These are phyloP conservation scores for Agrochola litura DNA, from an alignment of 2,888 invertebrate genomes.

Conservation along the genomic window DNA sequence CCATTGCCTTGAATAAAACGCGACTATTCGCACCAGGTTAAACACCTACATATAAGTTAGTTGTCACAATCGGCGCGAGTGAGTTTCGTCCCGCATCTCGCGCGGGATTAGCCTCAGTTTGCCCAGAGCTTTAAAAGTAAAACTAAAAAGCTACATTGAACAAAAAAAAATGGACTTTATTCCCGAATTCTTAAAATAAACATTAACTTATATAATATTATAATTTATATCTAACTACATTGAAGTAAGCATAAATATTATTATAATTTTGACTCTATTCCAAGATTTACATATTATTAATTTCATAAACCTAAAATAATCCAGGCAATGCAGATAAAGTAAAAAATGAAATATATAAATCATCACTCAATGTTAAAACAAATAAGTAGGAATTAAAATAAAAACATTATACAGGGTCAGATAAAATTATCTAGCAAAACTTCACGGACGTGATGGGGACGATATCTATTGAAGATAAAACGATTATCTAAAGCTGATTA, in stretches of 20 bases:
- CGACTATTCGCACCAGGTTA: neutral
- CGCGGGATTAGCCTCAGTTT: neutral
- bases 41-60: neutral
- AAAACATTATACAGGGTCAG: neutral
- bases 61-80: neutral
- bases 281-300: slow-evolving; percentile 33
- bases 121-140: neutral
- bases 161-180: neutral
- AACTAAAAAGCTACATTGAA: neutral
- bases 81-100: neutral
- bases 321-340: neutral
- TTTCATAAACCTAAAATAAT: slow-evolving; percentile 14
- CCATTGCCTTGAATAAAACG: too few species aligned
- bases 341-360: neutral
- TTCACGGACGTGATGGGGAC: neutral
- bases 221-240: neutral
- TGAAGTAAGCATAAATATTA: slow-evolving; percentile 6
- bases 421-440: neutral
- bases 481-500: neutral
- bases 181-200: neutral
- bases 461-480: neutral
- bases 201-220: neutral
- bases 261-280: slow-evolving; percentile 12
- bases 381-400: neutral
- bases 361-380: neutral